phyloP scores from a whole-genome alignment of 1,140 invertebrate species.

The Chlorops oryzae region DNA sequence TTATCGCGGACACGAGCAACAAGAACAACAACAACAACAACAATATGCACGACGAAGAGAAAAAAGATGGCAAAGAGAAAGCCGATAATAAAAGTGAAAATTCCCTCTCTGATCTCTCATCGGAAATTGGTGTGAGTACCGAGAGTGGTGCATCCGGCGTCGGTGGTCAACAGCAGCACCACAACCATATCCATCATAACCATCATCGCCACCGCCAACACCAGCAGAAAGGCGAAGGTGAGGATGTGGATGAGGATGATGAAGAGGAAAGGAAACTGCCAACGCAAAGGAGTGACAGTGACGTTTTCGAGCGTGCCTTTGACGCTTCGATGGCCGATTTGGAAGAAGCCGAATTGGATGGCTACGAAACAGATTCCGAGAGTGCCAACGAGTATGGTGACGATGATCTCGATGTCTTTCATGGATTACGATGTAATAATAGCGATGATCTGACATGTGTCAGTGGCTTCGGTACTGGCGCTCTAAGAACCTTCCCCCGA shows the following conservation, averaged over 20 bases:
- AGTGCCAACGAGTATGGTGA: slow-evolving; percentile 29
- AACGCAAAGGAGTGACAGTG: slow-evolving; percentile 12
- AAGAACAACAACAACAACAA: neutral
- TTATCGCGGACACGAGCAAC: slow-evolving; percentile 13
- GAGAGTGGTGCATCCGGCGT: neutral
- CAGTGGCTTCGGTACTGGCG: slow-evolving; percentile 11
- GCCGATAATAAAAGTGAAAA: slow-evolving; percentile 7
- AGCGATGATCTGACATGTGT: slow-evolving; percentile 15
- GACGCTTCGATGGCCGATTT: slow-evolving; percentile 43
- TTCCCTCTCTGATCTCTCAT: slow-evolving; percentile 7
- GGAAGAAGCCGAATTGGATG: slow-evolving; percentile 33
- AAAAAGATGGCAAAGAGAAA: slow-evolving; percentile 11
- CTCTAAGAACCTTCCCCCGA: slow-evolving; percentile 21
- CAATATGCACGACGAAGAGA: too few species aligned
- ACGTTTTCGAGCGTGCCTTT: slow-evolving; percentile 39
- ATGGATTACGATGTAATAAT: slow-evolving; percentile 14
- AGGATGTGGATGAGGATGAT: neutral
- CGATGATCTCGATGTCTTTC: slow-evolving; percentile 15
- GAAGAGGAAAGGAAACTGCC: neutral
- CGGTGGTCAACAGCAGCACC: neutral
- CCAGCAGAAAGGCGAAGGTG: too few species aligned
- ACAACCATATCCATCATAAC: too few species aligned
- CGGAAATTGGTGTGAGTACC: neutral
- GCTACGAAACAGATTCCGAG: slow-evolving; percentile 42
- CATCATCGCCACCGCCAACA: neutral